Evolutionary conservation across 2,797 vertebrate species (phyloP).

Genomic region (Premnoplex brunnescens): DNA sequence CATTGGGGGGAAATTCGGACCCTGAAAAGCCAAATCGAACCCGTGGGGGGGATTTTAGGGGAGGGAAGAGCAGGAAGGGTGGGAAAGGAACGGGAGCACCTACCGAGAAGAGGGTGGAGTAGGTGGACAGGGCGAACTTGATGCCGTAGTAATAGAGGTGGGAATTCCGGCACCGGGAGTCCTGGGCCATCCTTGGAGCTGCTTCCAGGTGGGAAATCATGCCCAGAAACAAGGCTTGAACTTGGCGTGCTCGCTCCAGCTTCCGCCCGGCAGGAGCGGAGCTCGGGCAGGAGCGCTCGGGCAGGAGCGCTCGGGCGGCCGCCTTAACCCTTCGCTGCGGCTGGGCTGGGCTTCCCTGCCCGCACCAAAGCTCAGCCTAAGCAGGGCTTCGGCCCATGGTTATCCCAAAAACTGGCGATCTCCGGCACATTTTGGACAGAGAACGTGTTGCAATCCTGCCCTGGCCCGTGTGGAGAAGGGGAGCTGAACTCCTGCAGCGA

Average conservation of each 20-base stretch:
- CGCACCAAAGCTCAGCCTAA: neutral
- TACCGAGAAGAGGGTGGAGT: constrained; percentile 52
- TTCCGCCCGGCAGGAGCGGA: constrained; percentile 9
- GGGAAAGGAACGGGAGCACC: neutral
- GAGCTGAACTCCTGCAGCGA: no score
- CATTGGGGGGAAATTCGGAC: no score
- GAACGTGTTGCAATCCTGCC: rapidly evolving
- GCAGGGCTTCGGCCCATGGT: neutral
- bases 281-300: no score
- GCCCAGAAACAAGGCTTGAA: neutral
- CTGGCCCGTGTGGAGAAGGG: neutral
- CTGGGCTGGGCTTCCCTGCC: rapidly evolving
- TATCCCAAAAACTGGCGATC: rapidly evolving
- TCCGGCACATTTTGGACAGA: neutral
- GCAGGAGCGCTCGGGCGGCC: neutral
- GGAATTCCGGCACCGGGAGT: neutral
- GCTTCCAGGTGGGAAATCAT: neutral
- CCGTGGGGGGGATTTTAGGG: no score
- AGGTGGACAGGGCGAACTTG: constrained; percentile 40
- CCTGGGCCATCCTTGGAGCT: neutral
- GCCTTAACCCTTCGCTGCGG: constrained; percentile 1
- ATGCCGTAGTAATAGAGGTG: constrained; percentile 45
- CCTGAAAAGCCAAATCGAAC: neutral
- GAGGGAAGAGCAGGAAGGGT: neutral
- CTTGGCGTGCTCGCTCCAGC: neutral